These are phyloP conservation scores for Hippopotamyrus pictus DNA, from an alignment of 2,797 vertebrate genomes.

Conservation along the genomic window DNA sequence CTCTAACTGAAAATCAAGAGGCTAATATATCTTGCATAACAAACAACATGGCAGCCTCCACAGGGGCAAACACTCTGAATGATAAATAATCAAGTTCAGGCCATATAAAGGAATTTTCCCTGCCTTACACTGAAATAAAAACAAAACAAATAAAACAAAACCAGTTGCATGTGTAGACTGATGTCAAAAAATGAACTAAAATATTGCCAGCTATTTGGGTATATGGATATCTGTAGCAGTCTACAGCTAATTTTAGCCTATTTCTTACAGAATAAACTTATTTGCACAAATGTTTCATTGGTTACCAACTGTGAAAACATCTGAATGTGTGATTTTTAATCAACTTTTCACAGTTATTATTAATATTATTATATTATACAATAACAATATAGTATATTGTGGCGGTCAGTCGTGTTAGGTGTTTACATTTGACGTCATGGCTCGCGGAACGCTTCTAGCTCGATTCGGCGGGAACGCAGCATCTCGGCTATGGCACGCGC, in stretches of 20 bases:
- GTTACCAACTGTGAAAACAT: neutral
- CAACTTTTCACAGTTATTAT: neutral
- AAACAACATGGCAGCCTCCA: neutral
- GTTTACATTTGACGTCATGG: neutral
- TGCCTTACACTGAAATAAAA: neutral
- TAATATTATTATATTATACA: neutral
- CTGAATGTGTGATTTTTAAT: neutral
- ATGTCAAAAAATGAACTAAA: neutral
- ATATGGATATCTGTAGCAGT: neutral
- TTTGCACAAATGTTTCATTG: neutral
- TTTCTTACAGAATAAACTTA: neutral
- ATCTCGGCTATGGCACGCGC: neutral
- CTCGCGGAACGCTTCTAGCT: neutral
- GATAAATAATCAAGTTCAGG: neutral
- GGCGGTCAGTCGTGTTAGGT: neutral
- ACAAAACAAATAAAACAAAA: neutral
- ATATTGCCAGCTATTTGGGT: neutral
- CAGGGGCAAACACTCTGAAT: neutral
- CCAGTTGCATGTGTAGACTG: neutral
- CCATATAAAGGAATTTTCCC: neutral
- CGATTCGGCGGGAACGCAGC: neutral
- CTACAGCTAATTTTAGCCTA: neutral
- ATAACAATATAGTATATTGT: neutral
- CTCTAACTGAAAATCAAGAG: neutral
- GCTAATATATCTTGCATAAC: neutral